phyloP scores from a whole-genome alignment of 2,888 invertebrate species.

The Callyntrura guangdongensis region DNA sequence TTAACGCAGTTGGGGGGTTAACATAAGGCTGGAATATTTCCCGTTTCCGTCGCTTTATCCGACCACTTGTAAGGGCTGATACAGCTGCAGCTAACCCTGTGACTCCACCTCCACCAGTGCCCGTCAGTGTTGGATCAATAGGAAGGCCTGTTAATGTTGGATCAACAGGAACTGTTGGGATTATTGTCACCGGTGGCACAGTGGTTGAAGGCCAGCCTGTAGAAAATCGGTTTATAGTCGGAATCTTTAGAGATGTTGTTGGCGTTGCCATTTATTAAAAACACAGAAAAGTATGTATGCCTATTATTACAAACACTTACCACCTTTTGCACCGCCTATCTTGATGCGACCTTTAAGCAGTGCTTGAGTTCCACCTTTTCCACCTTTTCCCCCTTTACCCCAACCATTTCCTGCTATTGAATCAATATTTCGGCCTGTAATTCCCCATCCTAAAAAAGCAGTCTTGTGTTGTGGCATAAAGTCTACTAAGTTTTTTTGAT shows the following conservation, averaged over 20 bases:
- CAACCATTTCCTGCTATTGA: conserved; percentile 65
- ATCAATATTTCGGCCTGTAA: conserved; percentile 72
- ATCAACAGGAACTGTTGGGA: background rate
- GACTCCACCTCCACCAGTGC: conserved; percentile 5
- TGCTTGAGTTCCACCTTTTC: conserved; percentile 25
- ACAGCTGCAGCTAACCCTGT: background rate
- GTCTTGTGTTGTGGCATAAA: conserved; percentile 61
- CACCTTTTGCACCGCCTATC: conserved; percentile 2
- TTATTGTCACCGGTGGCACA: conserved; percentile 17
- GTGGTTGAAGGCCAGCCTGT: conserved; percentile 40
- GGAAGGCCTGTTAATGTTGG: conserved; percentile 31
- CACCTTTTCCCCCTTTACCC: no score
- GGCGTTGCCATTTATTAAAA: no score
- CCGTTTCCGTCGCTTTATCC: conserved; percentile 54
- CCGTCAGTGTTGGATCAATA: conserved; percentile 13
- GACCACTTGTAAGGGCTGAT: background rate
- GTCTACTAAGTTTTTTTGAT: conserved; percentile 27
- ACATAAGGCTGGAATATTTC: conserved; percentile 74
- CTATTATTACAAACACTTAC: no score
- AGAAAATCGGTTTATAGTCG: no score
- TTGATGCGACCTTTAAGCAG: conserved; percentile 8
- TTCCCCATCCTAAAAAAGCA: conserved; percentile 61
- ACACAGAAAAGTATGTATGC: no score
- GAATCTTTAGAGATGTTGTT: no score
- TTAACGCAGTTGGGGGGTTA: conserved; percentile 78